Evolutionary conservation across 2,888 invertebrate species (phyloP).

Genomic region (Caenorhabditis panamensis): DNA sequence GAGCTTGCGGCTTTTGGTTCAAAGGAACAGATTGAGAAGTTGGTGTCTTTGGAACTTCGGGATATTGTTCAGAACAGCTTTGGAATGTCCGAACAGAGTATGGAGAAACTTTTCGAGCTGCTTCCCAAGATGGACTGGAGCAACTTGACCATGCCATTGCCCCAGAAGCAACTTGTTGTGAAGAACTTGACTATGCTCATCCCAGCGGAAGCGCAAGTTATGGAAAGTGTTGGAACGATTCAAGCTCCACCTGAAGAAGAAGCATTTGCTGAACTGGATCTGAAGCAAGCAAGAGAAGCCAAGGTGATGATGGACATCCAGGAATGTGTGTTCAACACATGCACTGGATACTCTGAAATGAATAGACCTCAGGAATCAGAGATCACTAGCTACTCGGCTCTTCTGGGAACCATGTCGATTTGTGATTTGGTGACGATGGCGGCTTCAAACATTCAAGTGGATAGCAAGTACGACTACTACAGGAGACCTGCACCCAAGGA

Average conservation of each 20-base stretch:
- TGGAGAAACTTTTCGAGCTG: conserved; percentile 46
- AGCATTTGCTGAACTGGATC: conserved; percentile 44
- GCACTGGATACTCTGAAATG: conserved; percentile 44
- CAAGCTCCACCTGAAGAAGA: conserved; percentile 51
- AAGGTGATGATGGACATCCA: conserved; percentile 58
- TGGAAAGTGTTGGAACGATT: conserved; percentile 53
- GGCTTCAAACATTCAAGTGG: conserved; percentile 43
- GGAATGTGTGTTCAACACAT: conserved; percentile 41
- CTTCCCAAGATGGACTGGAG: conserved; percentile 59
- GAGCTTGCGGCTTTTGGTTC: conserved; percentile 42
- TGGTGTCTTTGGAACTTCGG: conserved; percentile 41
- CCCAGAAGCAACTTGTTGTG: conserved; percentile 46
- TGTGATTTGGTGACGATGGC: conserved; percentile 61
- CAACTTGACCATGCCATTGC: conserved; percentile 44
- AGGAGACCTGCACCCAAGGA: conserved; percentile 54
- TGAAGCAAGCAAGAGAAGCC: conserved; percentile 55
- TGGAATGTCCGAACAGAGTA: conserved; percentile 40
- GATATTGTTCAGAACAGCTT: conserved; percentile 50
- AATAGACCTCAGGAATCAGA: conserved; percentile 34
- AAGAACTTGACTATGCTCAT: conserved; percentile 39
- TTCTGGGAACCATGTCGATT: conserved; percentile 56
- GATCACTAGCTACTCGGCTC: conserved; percentile 41
- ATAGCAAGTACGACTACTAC: conserved; percentile 54
- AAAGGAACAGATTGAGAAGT: conserved; percentile 33
- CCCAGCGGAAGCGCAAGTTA: conserved; percentile 19